Base-by-base conservation (phyloP, 2,888 invertebrate genomes). In the Melipona bicolor region DNA sequence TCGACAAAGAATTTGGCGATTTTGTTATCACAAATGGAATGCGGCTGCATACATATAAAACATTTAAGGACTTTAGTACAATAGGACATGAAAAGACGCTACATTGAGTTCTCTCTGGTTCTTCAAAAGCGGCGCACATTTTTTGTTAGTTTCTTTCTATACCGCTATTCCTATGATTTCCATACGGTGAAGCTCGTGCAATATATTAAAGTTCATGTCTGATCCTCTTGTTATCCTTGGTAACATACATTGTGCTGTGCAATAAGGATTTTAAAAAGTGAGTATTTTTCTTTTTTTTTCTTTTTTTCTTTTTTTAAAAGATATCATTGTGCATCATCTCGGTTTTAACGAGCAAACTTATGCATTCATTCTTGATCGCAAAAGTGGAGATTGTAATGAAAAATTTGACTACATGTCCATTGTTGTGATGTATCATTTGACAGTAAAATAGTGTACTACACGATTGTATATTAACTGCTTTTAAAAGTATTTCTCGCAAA, bases 1-100 rank as follows among this genome's bases (percentile, higher is more conserved):
- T 64, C 62, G 56, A 21, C 59, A 65, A 72, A 79, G 62, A 76
- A 83, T 79, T 77, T 69, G 77, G 67, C 75, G 75, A 68, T 76
- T 61, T 71, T 70, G 24, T 68, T 72, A 70, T 67, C 64, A 56
- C 52, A 52, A 68, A 85, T 56, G 71, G 81, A 76, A 50, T 73
- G n/a, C 79, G 77, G 77, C 64, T 78, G 59, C 72, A 49, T 65
- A 75, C 50, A 67, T 70, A 61, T 69, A 73, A 77, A 79, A 76
- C 68, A 62, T 76, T 68, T 24, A 68, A 77, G 81, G 83, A 68
- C 65, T 75, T 62, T 79, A 43, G 74, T 71, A 76, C 70, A 77
- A 74, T 77, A 79, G 77, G 77, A 76, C n/a, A 74, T 77, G 83
- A 86, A 77, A 87, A 85, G 83, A 86, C 89, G 84, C 87, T 79